Evolutionary conservation across 1,140 invertebrate species (phyloP).

Genomic region (Pomacea maculata): DNA sequence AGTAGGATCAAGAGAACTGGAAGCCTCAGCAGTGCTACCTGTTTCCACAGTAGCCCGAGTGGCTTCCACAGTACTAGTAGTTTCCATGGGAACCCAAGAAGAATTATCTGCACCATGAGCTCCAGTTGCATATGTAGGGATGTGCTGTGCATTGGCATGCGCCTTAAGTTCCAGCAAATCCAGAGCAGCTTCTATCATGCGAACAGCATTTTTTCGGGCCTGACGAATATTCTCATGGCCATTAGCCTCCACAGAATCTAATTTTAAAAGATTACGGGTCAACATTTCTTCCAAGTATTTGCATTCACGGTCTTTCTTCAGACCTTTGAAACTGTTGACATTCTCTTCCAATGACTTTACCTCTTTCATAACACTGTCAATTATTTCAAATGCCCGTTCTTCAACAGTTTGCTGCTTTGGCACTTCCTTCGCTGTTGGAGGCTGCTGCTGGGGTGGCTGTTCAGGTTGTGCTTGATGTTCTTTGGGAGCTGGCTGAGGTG

Average conservation of each 20-base stretch:
- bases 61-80: background rate
- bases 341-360: slow-evolving; percentile 79
- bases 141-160: slow-evolving; percentile 44
- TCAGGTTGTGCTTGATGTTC: background rate
- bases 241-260: slow-evolving; percentile 91
- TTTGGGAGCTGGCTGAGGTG: background rate
- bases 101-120: background rate
- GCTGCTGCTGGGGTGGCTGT: slow-evolving; percentile 9
- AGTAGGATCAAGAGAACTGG: background rate
- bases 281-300: slow-evolving; percentile 93
- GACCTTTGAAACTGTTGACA: slow-evolving; percentile 81
- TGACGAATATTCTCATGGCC: slow-evolving; percentile 87
- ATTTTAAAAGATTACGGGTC: slow-evolving; percentile 87
- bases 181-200: slow-evolving; percentile 86
- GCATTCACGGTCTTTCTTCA: slow-evolving; percentile 83
- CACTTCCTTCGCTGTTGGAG: slow-evolving; percentile 33
- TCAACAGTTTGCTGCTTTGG: slow-evolving; percentile 63
- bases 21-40: background rate
- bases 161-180: slow-evolving; percentile 79
- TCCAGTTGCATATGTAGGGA: background rate
- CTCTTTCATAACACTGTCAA: slow-evolving; percentile 82
- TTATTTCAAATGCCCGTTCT: slow-evolving; percentile 77
- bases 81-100: background rate
- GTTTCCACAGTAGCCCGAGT: background rate
- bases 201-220: slow-evolving; percentile 86